phyloP scores from a whole-genome alignment of 2,888 invertebrate genomes.

The Phortica okadai region DNA sequence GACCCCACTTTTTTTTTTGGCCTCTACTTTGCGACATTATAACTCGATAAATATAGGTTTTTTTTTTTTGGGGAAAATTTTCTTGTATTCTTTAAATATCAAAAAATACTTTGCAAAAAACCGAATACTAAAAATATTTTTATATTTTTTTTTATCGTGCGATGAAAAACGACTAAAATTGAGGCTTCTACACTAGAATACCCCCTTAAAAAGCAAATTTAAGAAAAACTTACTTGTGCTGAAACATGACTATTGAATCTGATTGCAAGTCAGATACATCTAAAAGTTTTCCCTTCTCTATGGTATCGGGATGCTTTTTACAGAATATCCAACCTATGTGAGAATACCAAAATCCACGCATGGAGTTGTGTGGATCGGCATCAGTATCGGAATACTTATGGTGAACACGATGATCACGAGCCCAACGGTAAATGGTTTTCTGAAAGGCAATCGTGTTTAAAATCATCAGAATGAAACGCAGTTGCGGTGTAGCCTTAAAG shows the following conservation, averaged over 20 bases:
- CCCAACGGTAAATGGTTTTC: slow-evolving; percentile 87
- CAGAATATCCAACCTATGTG: slow-evolving; percentile 96
- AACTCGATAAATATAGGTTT: no score
- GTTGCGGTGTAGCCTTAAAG: slow-evolving; percentile 95
- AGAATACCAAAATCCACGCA: slow-evolving; percentile 96
- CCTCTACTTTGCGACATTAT: no score
- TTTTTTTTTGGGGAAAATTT: no score
- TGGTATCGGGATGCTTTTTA: slow-evolving; percentile 93
- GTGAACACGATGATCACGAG: slow-evolving; percentile 88
- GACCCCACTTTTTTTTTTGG: no score
- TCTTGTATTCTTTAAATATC: no score
- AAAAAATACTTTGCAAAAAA: no score
- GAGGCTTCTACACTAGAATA: no score
- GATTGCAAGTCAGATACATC: slow-evolving; percentile 88
- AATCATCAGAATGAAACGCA: slow-evolving; percentile 85
- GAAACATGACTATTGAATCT: slow-evolving; percentile 90
- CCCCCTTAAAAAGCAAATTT: not conserved
- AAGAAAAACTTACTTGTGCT: slow-evolving; percentile 84
- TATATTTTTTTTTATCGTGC: no score
- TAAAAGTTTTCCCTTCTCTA: slow-evolving; percentile 88
- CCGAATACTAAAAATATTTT: no score
- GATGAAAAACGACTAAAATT: no score
- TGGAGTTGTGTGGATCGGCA: slow-evolving; percentile 95
- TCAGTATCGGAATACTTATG: slow-evolving; percentile 96
- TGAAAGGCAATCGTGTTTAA: slow-evolving; percentile 94